Base-by-base conservation (phyloP, 2,888 invertebrate genomes). In the Patella caerulea region DNA sequence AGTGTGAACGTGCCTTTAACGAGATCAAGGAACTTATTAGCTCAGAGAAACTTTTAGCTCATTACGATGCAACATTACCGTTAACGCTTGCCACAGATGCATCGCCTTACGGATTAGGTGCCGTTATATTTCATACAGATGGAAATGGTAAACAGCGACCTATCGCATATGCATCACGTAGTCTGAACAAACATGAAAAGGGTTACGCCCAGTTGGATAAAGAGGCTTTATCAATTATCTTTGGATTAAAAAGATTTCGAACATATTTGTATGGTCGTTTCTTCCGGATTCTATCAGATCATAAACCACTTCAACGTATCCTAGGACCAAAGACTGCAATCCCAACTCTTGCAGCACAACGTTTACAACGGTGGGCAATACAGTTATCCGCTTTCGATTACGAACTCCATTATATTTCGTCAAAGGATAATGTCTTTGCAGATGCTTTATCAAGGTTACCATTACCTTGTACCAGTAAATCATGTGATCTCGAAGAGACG, bases 181-280 rank as follows among this genome's bases (percentile, higher is more conserved):
- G 53, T 15, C 72, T 34, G 34, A 34, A 34, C 34, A 34, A 34
- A 34, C 34, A 77, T 17, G 83, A 83, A 59, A 72, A 70, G 54
- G 79, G 87, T 24, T 91, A 91, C 81, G 86, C 88, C 19, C 89
- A 90, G 78, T 78, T 91, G n/a, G 91, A 92, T 71, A 90, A 90
- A 79, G 91, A 90, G 84, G 91, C 52, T 82, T 82, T 91, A 55
- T 84, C 88, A 11, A 78, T 83, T 17, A 74, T 79, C 15, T 81
- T 34, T 54, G 75, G 74, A 11, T 71, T 75, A 34, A 72, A 71
- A 24, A 52, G 54, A 29, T 74, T 74, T 2, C 69, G 75, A 19
- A 34, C 11, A 14, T 75, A 78, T 53, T 65, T 92, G 0, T 89
- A 82, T 75, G 91, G 91, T 3, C 81, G 88, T 12, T 34, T 34